phyloP scores from a whole-genome alignment of 2,888 invertebrate species.

The Macaria notata region DNA sequence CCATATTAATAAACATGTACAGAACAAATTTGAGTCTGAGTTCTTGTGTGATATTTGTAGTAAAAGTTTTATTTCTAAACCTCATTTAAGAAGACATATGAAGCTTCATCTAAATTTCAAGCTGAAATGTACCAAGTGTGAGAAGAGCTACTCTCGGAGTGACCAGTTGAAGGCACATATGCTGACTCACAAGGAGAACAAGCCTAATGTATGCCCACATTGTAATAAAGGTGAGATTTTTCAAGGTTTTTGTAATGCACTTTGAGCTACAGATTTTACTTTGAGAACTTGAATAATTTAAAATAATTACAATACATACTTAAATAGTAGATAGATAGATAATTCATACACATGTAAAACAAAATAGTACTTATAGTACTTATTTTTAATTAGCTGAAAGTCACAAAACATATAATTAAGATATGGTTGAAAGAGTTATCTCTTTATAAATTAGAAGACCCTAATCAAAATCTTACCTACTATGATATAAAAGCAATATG shows the following conservation, averaged over 20 bases:
- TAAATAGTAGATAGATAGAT: no score
- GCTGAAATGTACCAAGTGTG: slow-evolving; percentile 79
- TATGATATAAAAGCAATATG: no score
- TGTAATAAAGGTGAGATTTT: slow-evolving; percentile 78
- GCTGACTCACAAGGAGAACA: slow-evolving; percentile 80
- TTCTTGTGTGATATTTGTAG: slow-evolving; percentile 73
- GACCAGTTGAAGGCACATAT: slow-evolving; percentile 82
- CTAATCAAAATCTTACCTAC: no score
- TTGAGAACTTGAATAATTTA: no score
- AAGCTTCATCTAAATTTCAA: slow-evolving; percentile 79
- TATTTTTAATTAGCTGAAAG: no score
- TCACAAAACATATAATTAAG: no score
- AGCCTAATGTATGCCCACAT: slow-evolving; percentile 81
- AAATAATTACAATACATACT: no score
- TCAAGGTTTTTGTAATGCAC: not conserved
- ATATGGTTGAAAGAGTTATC: no score
- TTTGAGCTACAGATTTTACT: no score
- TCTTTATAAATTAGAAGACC: no score
- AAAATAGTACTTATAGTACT: no score
- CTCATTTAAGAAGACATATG: slow-evolving; percentile 70
- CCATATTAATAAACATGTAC: slow-evolving; percentile 59
- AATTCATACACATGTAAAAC: no score
- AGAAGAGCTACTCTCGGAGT: slow-evolving; percentile 80
- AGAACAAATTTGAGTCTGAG: slow-evolving; percentile 37
- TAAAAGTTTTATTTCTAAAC: slow-evolving; percentile 65